Evolutionary conservation across 2,113 vertebrate species (phyloP), one percentile per base, ranked within the genome.

Genomic region (Marmota flaviventris): DNA sequence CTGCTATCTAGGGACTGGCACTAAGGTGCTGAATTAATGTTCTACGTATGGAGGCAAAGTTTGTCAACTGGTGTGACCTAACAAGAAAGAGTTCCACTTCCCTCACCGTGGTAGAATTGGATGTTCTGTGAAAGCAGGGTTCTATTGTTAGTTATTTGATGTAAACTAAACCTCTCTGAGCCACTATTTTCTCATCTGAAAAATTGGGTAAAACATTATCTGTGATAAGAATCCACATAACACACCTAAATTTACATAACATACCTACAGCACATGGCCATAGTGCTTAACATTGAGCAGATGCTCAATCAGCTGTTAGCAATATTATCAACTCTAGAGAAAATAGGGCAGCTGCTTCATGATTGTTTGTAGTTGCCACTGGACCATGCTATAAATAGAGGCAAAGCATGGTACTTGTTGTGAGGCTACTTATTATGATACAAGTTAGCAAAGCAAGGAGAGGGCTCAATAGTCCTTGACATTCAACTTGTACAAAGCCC

Each of bases 321-420:
- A 29, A 53, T 29, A 58, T 48, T 20, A 79, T 75, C 67, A 58
- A 73, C 78, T 73, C 91, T 65, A 73, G 24, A 67, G 85, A 63
- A 22, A 48, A 39, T 12, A 12, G 45, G 70, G 76, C 81, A 58
- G 48, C 72, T 53, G 94, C 65, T 92, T 79, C 77, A 85, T 90
- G 89, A 91, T 81, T 72, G 91, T 91, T 90, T 88, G 91, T 85
- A 51, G 96, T 94, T 72, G 72, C 42, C 34, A 11, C 6, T 16
- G 48, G 53, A 61, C 69, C 58, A 20, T 4, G 72, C 91, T 93
- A 97, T 97, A 97, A 90, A 95, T 88, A 95, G 93, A 95, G 51
- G 81, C 37, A 72, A 72, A 90, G 58, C 12, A 37, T 27, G 61
- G 76, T 27, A 9, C 93, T 73, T n/a, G 27, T 73, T n/a, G 27